Evolutionary conservation across 2,888 invertebrate genomes (phyloP), one percentile per base, ranked within the genome.

Genomic region (Ypsolopha scabrella): DNA sequence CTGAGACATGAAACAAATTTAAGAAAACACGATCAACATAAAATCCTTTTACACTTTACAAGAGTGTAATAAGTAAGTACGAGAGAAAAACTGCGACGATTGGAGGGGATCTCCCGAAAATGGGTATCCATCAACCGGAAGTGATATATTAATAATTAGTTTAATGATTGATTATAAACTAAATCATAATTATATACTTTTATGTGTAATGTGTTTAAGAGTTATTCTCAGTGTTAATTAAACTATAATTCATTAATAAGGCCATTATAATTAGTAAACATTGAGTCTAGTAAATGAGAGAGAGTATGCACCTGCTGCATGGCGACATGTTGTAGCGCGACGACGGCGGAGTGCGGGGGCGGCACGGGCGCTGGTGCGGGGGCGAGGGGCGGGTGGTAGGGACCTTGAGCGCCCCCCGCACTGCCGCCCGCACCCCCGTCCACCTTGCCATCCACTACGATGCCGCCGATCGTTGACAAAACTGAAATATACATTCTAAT

Each of bases 401-500:
- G 57, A 52, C 58, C 64, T 60, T 54, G 73, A 71, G 60, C 53
- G 46, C 33, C 53, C 48, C 48, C 58, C 54, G 52, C 60, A 1
- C 39, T 52, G 46, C 33, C 53, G 50, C 48, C 58, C 54, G 52
- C 60, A 0, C 39, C 51, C 41, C 59, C 61, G 83, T 94, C 94
- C 58, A 93, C 89, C 70, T 94, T 90, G 53, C 94, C 94, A 80
- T 94, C 94, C 54, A 94, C 94, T 44, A 94, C 92, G 63, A 94
- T 93, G 55, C 92, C 92, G 57, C 94, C 94, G 68, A 94, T 91
- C 50, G 90, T 90, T 47, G 92, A 91, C 61, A 94, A 88, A 57
- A 94, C 94, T 93, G 70, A 6, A 3, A 39, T 6, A 49, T 49
- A n/a, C n/a, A n/a, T n/a, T 2, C 13, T 9, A 13, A 9, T 7